Evolutionary conservation across 2,888 invertebrate species (phyloP), one percentile per base, ranked within the genome.

Genomic region (Tetramorium bicarinatum): DNA sequence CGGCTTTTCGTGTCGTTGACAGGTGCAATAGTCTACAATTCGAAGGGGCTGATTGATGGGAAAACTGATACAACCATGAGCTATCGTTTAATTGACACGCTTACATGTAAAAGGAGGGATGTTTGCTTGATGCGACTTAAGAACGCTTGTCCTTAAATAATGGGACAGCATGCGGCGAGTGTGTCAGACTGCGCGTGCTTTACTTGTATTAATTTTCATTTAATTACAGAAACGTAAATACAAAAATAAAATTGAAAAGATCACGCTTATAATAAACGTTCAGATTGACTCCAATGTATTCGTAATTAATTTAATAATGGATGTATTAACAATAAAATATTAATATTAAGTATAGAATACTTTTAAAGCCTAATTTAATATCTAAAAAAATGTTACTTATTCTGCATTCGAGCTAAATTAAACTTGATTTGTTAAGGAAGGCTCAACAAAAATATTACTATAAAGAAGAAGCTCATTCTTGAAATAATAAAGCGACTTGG

Each of bases 31-130:
- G 72, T 72, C 77, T 86, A 71, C 79, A 80, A 83, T 83, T 88
- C 71, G 74, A 66, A 86, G 56, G 81, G 79, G 56, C 81, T 88
- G 91, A 91, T 91, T 87, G 89, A 91, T 91, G 88, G 89, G 85
- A 88, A 89, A 90, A 87, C 86, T 75, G 87, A 88, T 83, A 76
- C 72, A 79, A 79, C 56, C 47, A 3, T 69, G 80, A 76, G 74
- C 80, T 72, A 85, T 89, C 83, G 74, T 84, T 89, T 91, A 91
- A 88, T 91, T 92, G 84, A 92, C 88, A 92, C 85, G 85, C 80
- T 87, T 80, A 84, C 84, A 54, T 85, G 79, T 54, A 64, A 47
- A 44, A 56, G 84, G 52, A 81, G 85, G 85, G 85, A 88, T 90
- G 88, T 84, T 74, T 71, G 77, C 81, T 72, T 61, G 72, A 34